Percentiles rank a stretch among this genome's conserved stretches.
Conservation (phyloP, 2,888 invertebrate genomes). For the Oscheius sp. region DNA sequence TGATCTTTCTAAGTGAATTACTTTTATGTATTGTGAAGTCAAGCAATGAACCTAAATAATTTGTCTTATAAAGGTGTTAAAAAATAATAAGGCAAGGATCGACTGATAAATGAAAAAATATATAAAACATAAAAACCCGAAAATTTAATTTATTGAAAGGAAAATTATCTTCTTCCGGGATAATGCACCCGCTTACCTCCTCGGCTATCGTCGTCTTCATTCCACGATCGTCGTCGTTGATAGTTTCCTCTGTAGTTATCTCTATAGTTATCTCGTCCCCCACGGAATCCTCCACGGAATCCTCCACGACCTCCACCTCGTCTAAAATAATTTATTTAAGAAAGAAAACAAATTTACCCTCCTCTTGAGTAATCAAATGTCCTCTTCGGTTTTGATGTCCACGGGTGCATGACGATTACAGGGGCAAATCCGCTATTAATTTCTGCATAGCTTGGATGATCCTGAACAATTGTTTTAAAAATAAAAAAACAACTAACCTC, state of each 20-base stretch:
- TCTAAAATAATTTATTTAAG: background rate
- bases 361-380: constrained; percentile 17
- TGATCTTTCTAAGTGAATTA: constrained; percentile 9
- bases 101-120: background rate
- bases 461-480: background rate
- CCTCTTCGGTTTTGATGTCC: constrained; percentile 11
- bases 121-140: background rate
- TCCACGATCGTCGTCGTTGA: background rate
- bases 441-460: constrained; percentile 5
- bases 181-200: background rate
- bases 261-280: constrained; percentile 5
- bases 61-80: background rate
- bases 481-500: background rate
- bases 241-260: background rate
- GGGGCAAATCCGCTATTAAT: constrained; percentile 16
- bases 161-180: background rate
- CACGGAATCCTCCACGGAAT: background rate
- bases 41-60: constrained; percentile 7
- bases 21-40: constrained; percentile 18
- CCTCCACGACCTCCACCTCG: background rate
- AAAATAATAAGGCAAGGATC: background rate
- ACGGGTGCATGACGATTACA: constrained; percentile 21
- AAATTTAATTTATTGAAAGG: background rate
- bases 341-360: constrained; percentile 3
- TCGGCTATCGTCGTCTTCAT: background rate